phyloP scores from a whole-genome alignment of 2,797 vertebrate species.

The Botia kubotai region DNA sequence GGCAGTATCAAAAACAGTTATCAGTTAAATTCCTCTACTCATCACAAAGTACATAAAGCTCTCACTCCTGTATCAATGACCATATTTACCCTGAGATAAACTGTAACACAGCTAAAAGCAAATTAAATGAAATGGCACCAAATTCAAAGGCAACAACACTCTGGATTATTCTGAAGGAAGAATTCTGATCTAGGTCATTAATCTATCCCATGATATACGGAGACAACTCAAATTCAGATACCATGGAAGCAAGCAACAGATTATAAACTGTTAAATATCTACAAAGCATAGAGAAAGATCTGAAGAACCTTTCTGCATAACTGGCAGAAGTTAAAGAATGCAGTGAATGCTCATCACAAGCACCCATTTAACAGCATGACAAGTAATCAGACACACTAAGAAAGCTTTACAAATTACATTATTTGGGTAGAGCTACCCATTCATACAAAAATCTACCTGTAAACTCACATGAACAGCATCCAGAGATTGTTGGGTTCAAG shows the following conservation, averaged over 20 bases:
- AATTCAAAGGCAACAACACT: not conserved
- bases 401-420: constrained; percentile 20
- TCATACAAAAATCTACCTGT: not conserved
- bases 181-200: constrained; percentile 3
- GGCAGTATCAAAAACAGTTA: not conserved
- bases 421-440: constrained; percentile 9
- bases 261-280: not conserved
- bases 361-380: constrained; percentile 3
- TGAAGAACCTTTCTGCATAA: not conserved
- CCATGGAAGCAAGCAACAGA: not conserved
- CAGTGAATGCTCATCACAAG: not conserved
- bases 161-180: constrained; percentile 3
- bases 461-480: too few relatives aligned
- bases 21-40: not conserved
- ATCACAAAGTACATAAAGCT: constrained; percentile 14
- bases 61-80: constrained; percentile 11
- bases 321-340: not conserved
- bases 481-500: too few relatives aligned
- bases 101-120: not conserved
- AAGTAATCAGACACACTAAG: constrained; percentile 21
- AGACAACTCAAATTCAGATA: not conserved
- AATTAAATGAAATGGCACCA: not conserved
- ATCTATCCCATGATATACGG: not conserved
- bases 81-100: constrained; percentile 15
- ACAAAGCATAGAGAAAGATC: not conserved